A percentile compares a stretch with the other conserved stretches of the same genome.
These are phyloP conservation scores for Polypedilum pembai DNA, from an alignment of 1,140 invertebrate species.

Conservation along the genomic window DNA sequence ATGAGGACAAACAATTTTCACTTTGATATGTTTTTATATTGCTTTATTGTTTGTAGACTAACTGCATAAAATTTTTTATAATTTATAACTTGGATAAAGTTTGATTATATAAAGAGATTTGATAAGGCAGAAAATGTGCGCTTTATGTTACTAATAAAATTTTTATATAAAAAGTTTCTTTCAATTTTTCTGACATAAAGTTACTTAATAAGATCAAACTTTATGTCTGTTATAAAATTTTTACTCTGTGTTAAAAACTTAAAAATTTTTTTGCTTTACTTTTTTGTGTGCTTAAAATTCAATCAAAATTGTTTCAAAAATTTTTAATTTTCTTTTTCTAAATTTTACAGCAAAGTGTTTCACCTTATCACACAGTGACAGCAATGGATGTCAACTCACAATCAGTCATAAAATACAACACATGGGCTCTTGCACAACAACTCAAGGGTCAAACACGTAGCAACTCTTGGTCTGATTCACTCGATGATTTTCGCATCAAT, in stretches of 20 bases:
- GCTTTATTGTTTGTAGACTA: not conserved
- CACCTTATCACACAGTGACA: slow-evolving; percentile 88
- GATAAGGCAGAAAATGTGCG: too few relatives aligned
- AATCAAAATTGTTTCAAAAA: slow-evolving; percentile 8
- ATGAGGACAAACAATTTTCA: slow-evolving; percentile 30
- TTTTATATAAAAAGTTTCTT: too few relatives aligned
- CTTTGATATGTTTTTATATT: not conserved
- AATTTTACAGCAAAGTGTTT: slow-evolving; percentile 57
- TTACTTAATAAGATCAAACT: too few relatives aligned
- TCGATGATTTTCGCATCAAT: slow-evolving; percentile 47
- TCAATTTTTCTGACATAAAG: too few relatives aligned
- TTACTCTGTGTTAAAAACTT: too few relatives aligned
- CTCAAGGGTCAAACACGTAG: slow-evolving; percentile 64
- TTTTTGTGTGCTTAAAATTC: not conserved
- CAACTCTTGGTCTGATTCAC: slow-evolving; percentile 81
- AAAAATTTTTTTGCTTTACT: not conserved
- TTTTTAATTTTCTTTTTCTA: slow-evolving; percentile 9
- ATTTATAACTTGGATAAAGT: not conserved
- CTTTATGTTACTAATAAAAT: too few relatives aligned
- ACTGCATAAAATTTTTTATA: not conserved
- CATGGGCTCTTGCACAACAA: slow-evolving; percentile 33
- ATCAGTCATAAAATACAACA: slow-evolving; percentile 36
- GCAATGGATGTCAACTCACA: slow-evolving; percentile 65
- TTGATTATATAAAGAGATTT: too few relatives aligned
- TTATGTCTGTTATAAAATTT: too few relatives aligned